Conservation (phyloP, 1,140 invertebrate genomes). For the Hycleus phaleratus region DNA sequence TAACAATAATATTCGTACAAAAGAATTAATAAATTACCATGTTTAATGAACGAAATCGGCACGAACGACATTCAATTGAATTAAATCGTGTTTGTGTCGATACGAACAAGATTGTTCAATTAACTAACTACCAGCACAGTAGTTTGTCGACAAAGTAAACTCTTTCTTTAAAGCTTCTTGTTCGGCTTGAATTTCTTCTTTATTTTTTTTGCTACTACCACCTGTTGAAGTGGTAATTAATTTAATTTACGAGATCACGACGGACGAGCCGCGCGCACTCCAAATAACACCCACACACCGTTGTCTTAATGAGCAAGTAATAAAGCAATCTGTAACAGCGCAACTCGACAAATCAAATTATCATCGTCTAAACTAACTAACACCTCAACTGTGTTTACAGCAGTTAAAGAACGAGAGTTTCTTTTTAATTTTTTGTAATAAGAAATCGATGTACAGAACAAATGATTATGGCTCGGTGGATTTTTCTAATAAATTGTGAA, state of each 20-base stretch:
- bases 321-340: conserved; percentile 17
- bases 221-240: conserved; percentile 35
- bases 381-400: too few relatives aligned
- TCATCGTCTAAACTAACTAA: not conserved
- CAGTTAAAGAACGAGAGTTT: too few relatives aligned
- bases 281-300: conserved; percentile 16
- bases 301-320: conserved; percentile 23
- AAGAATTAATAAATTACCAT: not conserved
- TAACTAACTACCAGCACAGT: conserved; percentile 15
- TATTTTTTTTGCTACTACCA: conserved; percentile 12
- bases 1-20: not conserved
- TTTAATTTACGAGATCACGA: conserved; percentile 34
- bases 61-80: too few relatives aligned
- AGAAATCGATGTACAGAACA: too few relatives aligned
- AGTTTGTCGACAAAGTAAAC: conserved; percentile 23
- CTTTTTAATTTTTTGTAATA: too few relatives aligned
- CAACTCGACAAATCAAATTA: conserved; percentile 16
- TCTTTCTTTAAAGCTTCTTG: conserved; percentile 13
- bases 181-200: conserved; percentile 15
- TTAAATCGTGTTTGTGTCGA: too few relatives aligned
- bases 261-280: conserved; percentile 1
- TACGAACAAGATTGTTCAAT: conserved; percentile 29
- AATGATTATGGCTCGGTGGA: too few relatives aligned
- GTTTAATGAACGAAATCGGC: not conserved
- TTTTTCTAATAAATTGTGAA: too few relatives aligned